These are phyloP conservation scores for Oreortyx pictus DNA, from an alignment of 2,797 vertebrate genomes.

Conservation along the genomic window DNA sequence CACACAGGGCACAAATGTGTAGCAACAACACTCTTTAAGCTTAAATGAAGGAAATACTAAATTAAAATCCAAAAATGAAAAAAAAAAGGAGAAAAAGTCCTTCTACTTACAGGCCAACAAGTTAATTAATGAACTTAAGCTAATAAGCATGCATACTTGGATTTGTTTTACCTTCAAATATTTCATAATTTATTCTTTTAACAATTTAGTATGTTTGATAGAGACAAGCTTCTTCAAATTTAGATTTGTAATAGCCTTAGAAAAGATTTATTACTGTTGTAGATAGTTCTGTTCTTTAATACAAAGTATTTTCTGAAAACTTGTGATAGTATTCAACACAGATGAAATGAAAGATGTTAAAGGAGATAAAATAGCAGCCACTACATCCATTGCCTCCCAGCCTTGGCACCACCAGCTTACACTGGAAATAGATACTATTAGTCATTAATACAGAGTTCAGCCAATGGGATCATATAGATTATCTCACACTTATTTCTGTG, in stretches of 20 bases:
- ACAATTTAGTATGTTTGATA: neutral
- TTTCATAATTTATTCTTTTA: neutral
- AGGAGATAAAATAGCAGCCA: neutral
- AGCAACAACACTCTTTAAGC: neutral
- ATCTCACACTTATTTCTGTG: neutral
- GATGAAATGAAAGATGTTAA: neutral
- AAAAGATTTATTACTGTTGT: neutral
- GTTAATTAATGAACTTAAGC: neutral
- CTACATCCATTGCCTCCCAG: neutral
- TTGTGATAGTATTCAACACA: neutral
- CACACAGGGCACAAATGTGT: neutral
- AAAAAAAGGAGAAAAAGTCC: neutral
- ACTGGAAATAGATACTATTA: neutral
- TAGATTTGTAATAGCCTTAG: neutral
- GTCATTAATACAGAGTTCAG: neutral
- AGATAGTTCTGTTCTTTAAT: neutral
- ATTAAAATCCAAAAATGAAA: neutral
- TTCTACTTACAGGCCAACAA: neutral
- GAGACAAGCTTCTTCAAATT: neutral
- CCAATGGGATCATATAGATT: fast-evolving
- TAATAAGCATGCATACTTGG: neutral
- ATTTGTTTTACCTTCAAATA: neutral
- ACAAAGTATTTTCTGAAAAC: neutral
- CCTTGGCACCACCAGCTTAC: neutral
- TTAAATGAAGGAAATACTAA: neutral